phyloP scores from a whole-genome alignment of 2,797 vertebrate genomes.

The Gymnothorax reevesii region DNA sequence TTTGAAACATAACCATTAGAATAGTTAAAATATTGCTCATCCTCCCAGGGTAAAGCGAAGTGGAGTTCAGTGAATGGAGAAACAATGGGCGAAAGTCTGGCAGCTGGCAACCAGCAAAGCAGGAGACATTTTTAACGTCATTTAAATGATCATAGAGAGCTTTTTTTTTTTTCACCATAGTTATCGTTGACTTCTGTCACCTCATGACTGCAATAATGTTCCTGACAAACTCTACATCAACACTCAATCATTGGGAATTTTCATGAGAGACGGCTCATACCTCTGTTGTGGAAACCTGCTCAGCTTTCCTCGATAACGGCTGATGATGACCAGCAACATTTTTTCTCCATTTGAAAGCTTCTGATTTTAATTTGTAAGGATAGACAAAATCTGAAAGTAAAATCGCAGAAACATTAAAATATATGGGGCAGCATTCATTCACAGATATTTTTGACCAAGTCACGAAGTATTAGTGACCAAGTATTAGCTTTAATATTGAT shows the following conservation, averaged over 20 bases:
- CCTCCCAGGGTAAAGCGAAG: background rate
- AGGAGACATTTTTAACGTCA: background rate
- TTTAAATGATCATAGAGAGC: constrained; percentile 10
- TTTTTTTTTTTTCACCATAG: background rate
- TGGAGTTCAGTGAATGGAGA: background rate
- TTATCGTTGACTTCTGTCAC: constrained; percentile 22
- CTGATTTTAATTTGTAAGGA: background rate
- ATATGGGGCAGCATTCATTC: background rate
- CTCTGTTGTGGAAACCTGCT: background rate
- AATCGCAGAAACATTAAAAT: background rate
- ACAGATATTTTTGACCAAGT: background rate
- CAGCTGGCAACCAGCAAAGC: constrained; percentile 2
- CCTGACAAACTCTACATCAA: constrained; percentile 21
- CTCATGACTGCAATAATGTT: constrained; percentile 6
- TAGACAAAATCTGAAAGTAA: background rate
- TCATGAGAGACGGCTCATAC: background rate
- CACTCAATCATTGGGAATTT: background rate
- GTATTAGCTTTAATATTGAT: background rate
- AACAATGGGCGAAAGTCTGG: background rate
- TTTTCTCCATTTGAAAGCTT: background rate
- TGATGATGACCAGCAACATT: background rate
- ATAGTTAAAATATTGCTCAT: background rate
- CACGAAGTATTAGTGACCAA: too few relatives aligned
- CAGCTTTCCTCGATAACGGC: background rate
- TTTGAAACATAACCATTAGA: background rate